These are phyloP conservation scores for Ormyrus thymus DNA, from an alignment of 2,888 invertebrate genomes.

Conservation along the genomic window DNA sequence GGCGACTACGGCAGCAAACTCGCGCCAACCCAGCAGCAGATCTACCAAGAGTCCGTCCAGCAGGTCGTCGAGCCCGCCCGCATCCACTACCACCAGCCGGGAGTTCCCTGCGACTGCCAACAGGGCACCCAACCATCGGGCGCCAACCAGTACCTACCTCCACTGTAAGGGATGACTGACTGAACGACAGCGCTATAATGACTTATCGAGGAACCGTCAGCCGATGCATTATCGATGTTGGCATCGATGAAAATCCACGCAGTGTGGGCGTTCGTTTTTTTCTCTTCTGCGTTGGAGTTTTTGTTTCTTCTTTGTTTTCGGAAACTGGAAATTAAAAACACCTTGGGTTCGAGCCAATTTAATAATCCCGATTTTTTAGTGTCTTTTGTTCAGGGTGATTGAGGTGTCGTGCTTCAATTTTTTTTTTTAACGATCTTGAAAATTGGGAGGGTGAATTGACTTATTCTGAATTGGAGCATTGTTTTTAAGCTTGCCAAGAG, in stretches of 20 bases:
- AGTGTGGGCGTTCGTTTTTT: neutral
- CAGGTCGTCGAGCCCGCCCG: neutral
- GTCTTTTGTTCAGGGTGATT: no score
- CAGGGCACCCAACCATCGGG: constrained; percentile 62
- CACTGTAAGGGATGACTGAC: constrained; percentile 54
- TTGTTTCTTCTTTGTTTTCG: no score
- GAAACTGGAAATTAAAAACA: no score
- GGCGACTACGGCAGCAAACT: constrained; percentile 20
- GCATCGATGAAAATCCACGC: neutral
- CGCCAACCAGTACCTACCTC: constrained; percentile 65
- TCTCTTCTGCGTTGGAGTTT: neutral
- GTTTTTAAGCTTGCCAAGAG: no score
- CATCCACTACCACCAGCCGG: constrained; percentile 48
- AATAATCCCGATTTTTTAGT: no score
- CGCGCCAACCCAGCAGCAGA: neutral
- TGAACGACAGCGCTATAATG: constrained; percentile 15
- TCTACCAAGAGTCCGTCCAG: neutral
- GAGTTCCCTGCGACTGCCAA: constrained; percentile 64
- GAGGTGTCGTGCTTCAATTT: no score
- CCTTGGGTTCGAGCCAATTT: no score
- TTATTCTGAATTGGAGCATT: no score
- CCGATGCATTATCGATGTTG: constrained; percentile 5
- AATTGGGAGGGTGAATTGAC: no score
- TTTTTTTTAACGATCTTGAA: no score
- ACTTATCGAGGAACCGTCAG: constrained; percentile 1